phyloP scores from a whole-genome alignment of 2,113 vertebrate genomes.

The Corapipo altera region DNA sequence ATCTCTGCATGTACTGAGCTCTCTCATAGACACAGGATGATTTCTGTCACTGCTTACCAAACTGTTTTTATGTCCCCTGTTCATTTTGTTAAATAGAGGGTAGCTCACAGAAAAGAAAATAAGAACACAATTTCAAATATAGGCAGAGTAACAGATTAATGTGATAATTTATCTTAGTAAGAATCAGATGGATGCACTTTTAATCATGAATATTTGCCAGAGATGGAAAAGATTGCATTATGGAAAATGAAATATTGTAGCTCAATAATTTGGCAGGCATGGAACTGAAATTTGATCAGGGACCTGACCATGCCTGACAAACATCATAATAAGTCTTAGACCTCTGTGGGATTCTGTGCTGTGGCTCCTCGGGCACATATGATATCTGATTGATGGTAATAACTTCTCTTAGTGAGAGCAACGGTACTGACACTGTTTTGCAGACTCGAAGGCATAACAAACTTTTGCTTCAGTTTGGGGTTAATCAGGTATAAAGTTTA shows the following conservation, averaged over 20 bases:
- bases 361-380: neutral
- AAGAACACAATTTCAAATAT: neutral
- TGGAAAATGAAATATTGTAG: neutral
- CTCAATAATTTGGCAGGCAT: neutral
- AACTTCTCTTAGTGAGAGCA: neutral
- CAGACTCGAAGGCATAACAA: neutral
- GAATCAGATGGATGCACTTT: neutral
- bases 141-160: slow-evolving; percentile 5
- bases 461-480: neutral
- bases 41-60: slow-evolving; percentile 24
- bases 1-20: neutral
- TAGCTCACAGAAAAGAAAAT: slow-evolving; percentile 1
- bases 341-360: neutral
- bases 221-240: neutral
- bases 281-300: neutral
- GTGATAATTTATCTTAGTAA: slow-evolving; percentile 20
- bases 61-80: neutral
- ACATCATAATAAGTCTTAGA: neutral
- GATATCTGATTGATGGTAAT: neutral
- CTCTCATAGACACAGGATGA: neutral
- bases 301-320: neutral
- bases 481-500: neutral
- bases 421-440: neutral
- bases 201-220: slow-evolving; percentile 19
- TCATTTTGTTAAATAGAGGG: slow-evolving; percentile 11